These are phyloP conservation scores for Euproctis similis DNA, from an alignment of 2,888 invertebrate species.

Conservation along the genomic window DNA sequence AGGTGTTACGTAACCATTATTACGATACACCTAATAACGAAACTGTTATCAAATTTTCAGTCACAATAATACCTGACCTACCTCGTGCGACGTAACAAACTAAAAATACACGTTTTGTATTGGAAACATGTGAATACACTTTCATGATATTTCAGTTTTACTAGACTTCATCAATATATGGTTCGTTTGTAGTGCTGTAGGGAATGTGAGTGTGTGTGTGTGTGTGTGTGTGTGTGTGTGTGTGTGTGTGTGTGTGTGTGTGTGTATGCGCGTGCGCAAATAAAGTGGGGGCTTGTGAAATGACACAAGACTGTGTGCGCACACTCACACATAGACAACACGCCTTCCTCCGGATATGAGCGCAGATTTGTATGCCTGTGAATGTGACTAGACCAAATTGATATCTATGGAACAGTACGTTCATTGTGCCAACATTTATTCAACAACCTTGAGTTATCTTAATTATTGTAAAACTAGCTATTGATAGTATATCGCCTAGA, in stretches of 20 bases:
- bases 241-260: no score
- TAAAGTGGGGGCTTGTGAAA: conserved; percentile 42
- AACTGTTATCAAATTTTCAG: conserved; percentile 47
- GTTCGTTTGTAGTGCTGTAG: conserved; percentile 26
- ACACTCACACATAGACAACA: conserved; percentile 34
- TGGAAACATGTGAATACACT: conserved; percentile 44
- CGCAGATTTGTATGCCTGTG: conserved; percentile 64
- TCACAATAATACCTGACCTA: conserved; percentile 70
- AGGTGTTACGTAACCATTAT: conserved; percentile 26
- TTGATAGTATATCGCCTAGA: conserved; percentile 55
- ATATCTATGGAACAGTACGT: conserved; percentile 41
- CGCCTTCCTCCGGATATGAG: conserved; percentile 70
- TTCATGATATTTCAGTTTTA: conserved; percentile 54
- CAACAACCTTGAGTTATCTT: conserved; percentile 43
- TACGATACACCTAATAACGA: conserved; percentile 29
- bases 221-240: conserved; percentile 32
- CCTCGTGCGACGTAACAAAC: conserved; percentile 50
- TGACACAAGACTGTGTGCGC: conserved; percentile 39
- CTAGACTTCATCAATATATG: conserved; percentile 36
- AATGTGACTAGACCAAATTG: conserved; percentile 64
- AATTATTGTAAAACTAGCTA: conserved; percentile 59
- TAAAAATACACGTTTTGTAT: conserved; percentile 52
- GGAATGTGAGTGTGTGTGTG: conserved; percentile 26
- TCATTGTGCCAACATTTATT: conserved; percentile 27
- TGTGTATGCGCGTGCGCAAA: conserved; percentile 26